Evolutionary conservation across 1,140 invertebrate species (phyloP).

Genomic region (Lerema accius): DNA sequence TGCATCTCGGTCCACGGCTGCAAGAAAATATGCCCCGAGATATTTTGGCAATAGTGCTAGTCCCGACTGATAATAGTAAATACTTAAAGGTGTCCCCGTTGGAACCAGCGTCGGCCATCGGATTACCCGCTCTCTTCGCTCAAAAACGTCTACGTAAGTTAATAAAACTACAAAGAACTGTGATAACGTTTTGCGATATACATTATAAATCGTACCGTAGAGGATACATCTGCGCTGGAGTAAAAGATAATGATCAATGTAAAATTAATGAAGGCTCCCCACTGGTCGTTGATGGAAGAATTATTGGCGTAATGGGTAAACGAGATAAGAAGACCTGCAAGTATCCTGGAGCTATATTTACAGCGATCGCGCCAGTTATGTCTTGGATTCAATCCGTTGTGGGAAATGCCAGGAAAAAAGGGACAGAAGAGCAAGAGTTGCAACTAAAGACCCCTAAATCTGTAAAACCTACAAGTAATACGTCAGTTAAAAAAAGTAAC

Average conservation of each 20-base stretch:
- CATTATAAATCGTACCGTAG: constrained; percentile 21
- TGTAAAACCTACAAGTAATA: too few relatives aligned
- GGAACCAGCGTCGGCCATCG: neutral
- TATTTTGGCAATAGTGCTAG: neutral
- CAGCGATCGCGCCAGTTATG: constrained; percentile 39
- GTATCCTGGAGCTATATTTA: constrained; percentile 42
- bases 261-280: constrained; percentile 48
- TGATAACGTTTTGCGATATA: constrained; percentile 33
- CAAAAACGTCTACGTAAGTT: neutral
- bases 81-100: neutral
- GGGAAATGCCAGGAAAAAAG: neutral
- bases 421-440: neutral
- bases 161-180: constrained; percentile 7
- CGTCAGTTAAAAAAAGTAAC: neutral
- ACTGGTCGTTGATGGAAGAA: constrained; percentile 39
- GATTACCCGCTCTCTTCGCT: neutral
- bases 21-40: neutral
- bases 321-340: constrained; percentile 26
- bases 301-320: constrained; percentile 43
- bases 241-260: constrained; percentile 29
- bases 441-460: neutral
- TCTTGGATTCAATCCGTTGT: constrained; percentile 46
- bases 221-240: constrained; percentile 45
- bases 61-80: neutral
- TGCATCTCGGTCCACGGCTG: neutral